phyloP scores from a whole-genome alignment of 2,888 invertebrate species.

The Meloe dianella region DNA sequence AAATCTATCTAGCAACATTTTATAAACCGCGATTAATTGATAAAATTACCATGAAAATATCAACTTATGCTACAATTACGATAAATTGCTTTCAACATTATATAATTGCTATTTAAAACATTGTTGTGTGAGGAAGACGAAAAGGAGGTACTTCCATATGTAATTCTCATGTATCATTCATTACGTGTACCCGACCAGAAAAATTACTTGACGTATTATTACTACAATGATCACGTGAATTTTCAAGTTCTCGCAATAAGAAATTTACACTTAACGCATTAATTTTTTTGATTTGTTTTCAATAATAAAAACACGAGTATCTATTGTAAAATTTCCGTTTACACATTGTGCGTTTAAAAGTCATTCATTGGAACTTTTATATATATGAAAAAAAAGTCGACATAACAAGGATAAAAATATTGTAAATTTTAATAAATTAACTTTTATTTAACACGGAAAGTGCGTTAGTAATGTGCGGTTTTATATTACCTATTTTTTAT shows the following conservation, averaged over 20 bases:
- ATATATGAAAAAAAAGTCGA: not conserved
- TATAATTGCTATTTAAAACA: slow-evolving; percentile 1
- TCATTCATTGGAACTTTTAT: not conserved
- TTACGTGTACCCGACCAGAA: not conserved
- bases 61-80: slow-evolving; percentile 12
- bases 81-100: slow-evolving; percentile 13
- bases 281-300: not conserved
- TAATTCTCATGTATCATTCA: slow-evolving; percentile 9
- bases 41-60: slow-evolving; percentile 10
- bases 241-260: not conserved
- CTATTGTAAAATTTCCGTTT: not conserved
- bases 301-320: not conserved
- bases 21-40: not conserved
- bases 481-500: not conserved
- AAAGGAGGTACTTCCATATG: not conserved
- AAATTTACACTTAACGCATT: not conserved
- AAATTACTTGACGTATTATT: slow-evolving; percentile 5
- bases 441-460: not conserved
- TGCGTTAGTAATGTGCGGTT: not conserved
- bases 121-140: not conserved
- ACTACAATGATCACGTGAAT: slow-evolving; percentile 5
- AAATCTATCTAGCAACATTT: not conserved
- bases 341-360: not conserved
- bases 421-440: slow-evolving; percentile 9
- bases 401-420: not conserved